Evolutionary conservation across 2,797 vertebrate species (phyloP), one percentile per base, ranked within the genome.

Genomic region (Microhierax caerulescens): DNA sequence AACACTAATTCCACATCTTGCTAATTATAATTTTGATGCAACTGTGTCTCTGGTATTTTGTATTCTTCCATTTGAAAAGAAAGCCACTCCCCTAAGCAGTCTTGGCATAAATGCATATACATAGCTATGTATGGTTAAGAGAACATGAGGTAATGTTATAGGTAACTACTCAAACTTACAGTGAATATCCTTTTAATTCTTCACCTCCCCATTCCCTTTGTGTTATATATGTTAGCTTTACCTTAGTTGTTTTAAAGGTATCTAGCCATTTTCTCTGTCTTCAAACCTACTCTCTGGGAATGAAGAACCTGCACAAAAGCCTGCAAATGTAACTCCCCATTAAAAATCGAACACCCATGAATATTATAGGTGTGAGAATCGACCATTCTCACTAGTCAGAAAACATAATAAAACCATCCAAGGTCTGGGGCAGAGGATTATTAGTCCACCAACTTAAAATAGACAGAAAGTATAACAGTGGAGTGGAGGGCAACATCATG

Each of bases 321-420:
- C 95, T 97, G 95, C 92, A 98, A 97, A 97, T 96, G 90, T 96
- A 97, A 96, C 96, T 98, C 96, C 96, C 98, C 96, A 98, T 98
- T 99, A 98, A 98, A 98, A 98, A 98, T 98, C 95, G 98, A 98
- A 96, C 95, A 96, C 83, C 94, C 96, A 98, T 98, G 98, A 98
- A 99, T 98, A 98, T 98, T 98, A 97, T 97, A 98, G 98, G 98
- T 98, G 96, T 95, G 83, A 95, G 85, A 96, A 78, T 75, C 95
- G 60, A 88, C 90, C 45, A 34, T 93, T 97, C 47, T 32, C 39
- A 50, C 76, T 85, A 94, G 82, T 95, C 65, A 95, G 90, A 97
- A 97, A 89, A 75, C 77, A 93, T 47, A 83, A 90, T 97, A 97
- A 93, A 95, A 68, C 9, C 83, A 94, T 24, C 64, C 81, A 92